These are phyloP conservation scores for Condylura cristata DNA, from an alignment of 2,113 vertebrate genomes.

Conservation along the genomic window DNA sequence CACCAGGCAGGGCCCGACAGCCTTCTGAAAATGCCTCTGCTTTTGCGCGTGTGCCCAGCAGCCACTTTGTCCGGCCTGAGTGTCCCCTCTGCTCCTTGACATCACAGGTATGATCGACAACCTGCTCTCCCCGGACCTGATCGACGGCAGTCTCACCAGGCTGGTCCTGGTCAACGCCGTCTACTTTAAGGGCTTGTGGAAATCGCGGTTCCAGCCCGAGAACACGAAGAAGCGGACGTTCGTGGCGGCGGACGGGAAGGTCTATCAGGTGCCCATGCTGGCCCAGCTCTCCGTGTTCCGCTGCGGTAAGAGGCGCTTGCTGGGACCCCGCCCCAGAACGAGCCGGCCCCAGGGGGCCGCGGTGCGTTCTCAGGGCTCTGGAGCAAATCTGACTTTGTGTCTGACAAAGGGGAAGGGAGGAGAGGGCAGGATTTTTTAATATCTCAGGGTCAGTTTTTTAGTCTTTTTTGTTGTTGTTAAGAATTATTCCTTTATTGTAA, in stretches of 20 bases:
- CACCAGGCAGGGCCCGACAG: no score
- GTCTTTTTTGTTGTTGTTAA: no score
- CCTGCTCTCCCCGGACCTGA: constrained; percentile 90
- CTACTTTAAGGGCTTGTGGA: constrained; percentile 98
- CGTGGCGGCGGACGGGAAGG: constrained; percentile 87
- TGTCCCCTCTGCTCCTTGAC: constrained; percentile 24
- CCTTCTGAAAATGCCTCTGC: neutral
- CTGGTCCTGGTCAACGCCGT: constrained; percentile 93
- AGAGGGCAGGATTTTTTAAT: neutral
- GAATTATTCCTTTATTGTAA: no score
- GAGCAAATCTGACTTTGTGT: neutral
- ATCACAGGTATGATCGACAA: constrained; percentile 92
- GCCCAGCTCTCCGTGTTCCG: constrained; percentile 94
- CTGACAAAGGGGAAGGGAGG: neutral
- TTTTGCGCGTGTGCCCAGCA: neutral
- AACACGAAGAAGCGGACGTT: constrained; percentile 94
- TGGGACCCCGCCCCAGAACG: rapidly evolving
- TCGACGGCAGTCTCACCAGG: constrained; percentile 88
- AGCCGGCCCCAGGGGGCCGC: rapidly evolving
- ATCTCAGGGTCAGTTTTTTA: neutral
- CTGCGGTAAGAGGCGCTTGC: constrained; percentile 86
- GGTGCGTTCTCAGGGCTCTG: neutral
- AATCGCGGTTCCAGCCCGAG: constrained; percentile 93
- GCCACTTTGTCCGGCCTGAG: neutral
- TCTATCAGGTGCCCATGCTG: constrained; percentile 95